Evolutionary conservation across 2,113 vertebrate species (phyloP).

Genomic region (Vulpes vulpes): DNA sequence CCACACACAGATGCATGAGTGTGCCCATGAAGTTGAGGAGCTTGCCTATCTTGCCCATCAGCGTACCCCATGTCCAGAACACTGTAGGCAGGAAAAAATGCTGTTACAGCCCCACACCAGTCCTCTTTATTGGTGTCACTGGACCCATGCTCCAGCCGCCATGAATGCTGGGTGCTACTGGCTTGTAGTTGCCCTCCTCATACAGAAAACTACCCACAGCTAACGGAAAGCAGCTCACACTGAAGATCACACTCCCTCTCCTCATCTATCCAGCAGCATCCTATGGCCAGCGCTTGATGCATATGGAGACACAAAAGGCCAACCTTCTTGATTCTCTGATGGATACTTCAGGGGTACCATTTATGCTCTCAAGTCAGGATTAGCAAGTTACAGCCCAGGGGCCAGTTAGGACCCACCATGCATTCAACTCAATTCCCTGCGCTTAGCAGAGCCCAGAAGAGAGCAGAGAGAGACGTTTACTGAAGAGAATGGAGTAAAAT

Average conservation of each 20-base stretch:
- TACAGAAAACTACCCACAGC: background rate
- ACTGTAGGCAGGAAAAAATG: background rate
- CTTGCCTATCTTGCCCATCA: background rate
- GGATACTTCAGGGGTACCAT: accelerated
- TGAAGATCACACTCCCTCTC: background rate
- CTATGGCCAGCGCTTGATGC: background rate
- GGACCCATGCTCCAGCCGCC: background rate
- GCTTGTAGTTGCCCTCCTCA: background rate
- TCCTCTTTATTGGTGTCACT: background rate
- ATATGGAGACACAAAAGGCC: background rate
- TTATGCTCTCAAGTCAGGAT: background rate
- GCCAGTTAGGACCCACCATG: background rate
- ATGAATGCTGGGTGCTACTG: background rate
- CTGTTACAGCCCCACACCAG: too few species aligned
- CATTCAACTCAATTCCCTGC: background rate
- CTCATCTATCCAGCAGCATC: background rate
- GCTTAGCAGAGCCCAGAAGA: background rate
- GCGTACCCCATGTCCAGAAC: accelerated
- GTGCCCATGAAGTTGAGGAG: background rate
- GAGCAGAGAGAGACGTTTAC: too few species aligned
- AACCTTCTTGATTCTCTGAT: background rate
- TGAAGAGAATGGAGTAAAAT: background rate
- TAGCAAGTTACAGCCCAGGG: background rate
- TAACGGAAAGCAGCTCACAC: background rate
- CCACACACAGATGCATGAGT: background rate